A percentile compares a stretch with the other conserved stretches of the same genome.
phyloP scores from a whole-genome alignment of 2,113 vertebrate genomes.

The Agapornis roseicollis region DNA sequence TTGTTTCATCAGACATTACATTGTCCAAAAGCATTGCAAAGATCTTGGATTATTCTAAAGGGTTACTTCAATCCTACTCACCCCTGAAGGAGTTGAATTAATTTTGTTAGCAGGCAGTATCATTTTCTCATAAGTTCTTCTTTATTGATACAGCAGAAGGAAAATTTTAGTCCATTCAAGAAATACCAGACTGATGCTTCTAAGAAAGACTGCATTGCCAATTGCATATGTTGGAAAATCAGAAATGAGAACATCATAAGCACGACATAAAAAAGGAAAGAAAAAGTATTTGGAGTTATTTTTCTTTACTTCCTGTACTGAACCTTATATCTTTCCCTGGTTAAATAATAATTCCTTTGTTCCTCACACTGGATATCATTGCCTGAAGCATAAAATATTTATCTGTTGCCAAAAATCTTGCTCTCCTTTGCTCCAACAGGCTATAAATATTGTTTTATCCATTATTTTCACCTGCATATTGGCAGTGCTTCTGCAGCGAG shows the following conservation, averaged over 20 bases:
- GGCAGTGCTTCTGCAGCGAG: not conserved
- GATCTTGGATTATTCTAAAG: not conserved
- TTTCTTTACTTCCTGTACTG: not conserved
- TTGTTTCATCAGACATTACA: not conserved
- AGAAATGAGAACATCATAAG: not conserved
- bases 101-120: slow-evolving; percentile 22
- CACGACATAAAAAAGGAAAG: not conserved
- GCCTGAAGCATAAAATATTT: not conserved
- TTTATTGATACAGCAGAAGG: not conserved
- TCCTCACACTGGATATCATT: not conserved
- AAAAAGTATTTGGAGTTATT: not conserved
- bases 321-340: not conserved
- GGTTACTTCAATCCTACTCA: not conserved
- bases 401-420: not conserved
- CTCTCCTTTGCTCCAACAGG: not conserved
- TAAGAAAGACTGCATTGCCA: not conserved
- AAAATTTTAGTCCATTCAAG: slow-evolving; percentile 2
- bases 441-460: not conserved
- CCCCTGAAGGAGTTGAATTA: not conserved
- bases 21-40: not conserved
- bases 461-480: not conserved
- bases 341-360: not conserved
- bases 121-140: slow-evolving; percentile 1
- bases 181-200: not conserved
- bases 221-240: not conserved